Evolutionary conservation across 2,113 vertebrate species (phyloP).

Genomic region (Hippocampus zosterae): DNA sequence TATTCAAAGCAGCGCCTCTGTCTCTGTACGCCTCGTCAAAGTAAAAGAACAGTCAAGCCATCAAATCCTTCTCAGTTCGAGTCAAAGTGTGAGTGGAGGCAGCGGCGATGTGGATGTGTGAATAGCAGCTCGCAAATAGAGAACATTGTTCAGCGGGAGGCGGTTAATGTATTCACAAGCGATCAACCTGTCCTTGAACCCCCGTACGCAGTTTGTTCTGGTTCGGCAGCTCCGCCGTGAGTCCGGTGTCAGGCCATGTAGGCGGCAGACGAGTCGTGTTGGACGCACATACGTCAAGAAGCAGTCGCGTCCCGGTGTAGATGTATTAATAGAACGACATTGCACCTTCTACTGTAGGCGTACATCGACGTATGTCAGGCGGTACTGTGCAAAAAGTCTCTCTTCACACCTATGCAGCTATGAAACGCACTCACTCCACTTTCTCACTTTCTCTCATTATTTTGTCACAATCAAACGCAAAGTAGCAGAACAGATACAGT

Average conservation of each 20-base stretch:
- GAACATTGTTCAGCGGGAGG: slow-evolving; percentile 50
- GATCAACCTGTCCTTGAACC: slow-evolving; percentile 65
- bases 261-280: slow-evolving; percentile 56
- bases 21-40: slow-evolving; percentile 39
- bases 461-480: no score
- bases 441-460: no score
- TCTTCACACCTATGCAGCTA: no score
- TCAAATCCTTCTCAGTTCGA: slow-evolving; percentile 37
- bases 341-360: no score
- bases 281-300: slow-evolving; percentile 51
- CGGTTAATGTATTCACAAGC: slow-evolving; percentile 57
- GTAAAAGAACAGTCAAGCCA: slow-evolving; percentile 41
- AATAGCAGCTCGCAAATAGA: slow-evolving; percentile 32
- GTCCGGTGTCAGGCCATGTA: slow-evolving; percentile 52
- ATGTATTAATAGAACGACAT: neutral
- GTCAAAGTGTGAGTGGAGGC: slow-evolving; percentile 23
- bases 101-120: slow-evolving; percentile 4
- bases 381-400: no score
- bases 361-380: no score
- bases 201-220: slow-evolving; percentile 24
- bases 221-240: slow-evolving; percentile 35
- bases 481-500: no score
- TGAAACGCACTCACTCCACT: no score
- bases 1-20: slow-evolving; percentile 55
- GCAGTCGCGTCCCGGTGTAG: neutral